Base-by-base conservation (phyloP, 2,888 invertebrate species). In the Graphium colonna region DNA sequence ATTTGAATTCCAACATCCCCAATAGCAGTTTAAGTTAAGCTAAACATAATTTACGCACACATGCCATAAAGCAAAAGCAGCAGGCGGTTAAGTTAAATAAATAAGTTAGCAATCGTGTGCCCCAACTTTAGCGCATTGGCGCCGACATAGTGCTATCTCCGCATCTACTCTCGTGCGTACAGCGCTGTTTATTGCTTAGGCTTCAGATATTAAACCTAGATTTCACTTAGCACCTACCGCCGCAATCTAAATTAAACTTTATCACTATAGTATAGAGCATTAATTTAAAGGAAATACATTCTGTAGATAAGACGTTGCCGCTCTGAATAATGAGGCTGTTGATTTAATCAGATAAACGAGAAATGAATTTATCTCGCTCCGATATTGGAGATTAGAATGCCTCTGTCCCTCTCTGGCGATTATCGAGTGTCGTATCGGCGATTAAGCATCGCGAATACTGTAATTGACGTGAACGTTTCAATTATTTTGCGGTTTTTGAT, bases 141-240 rank as follows among this genome's bases (percentile, higher is more conserved):
- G 70, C 72, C 72, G 65, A 60, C 61, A 59, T 56, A 67, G 58
- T 65, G 64, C 56, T 79, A 77, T 78, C 75, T 73, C 62, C 39
- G 65, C 65, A 82, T 83, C 79, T 75, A 69, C 69, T 73, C 73
- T 68, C 71, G 73, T 75, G 76, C 76, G 74, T 73, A 71, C 65
- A 65, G 66, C 69, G 63, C 69, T 65, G 72, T 75, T 79, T 79
- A 78, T 79, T 76, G 73, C 74, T 72, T 66, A 71, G 66, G 66
- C 65, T 64, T 65, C 68, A 64, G 73, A 78, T 75, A 49, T 73
- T 58, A 60, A 58, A 63, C 61, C 65, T 69, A 64, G 72, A 68
- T 74, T 71, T 72, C 71, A 67, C 71, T 65, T 61, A 63, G 60
- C 62, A 66, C 62, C 55, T 59, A n/a, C 18, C 9, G 0, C 5